Percentiles rank a stretch among this genome's conserved stretches.
phyloP scores from a whole-genome alignment of 2,888 invertebrate species.

The Leptopilina drosophilae region DNA sequence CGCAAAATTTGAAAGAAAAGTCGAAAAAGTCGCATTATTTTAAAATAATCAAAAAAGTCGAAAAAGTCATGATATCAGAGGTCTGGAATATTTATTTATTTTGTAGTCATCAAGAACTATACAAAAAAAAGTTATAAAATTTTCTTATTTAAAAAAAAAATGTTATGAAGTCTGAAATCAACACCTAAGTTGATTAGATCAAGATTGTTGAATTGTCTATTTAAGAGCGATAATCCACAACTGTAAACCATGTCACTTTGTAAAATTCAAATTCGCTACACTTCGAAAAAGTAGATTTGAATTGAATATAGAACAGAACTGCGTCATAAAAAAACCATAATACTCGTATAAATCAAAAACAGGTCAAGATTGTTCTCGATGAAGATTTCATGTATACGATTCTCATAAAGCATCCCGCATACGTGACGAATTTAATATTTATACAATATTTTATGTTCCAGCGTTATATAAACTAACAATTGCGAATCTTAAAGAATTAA shows the following conservation, averaged over 20 bases:
- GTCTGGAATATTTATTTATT: too few relatives aligned
- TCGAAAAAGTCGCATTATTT: too few relatives aligned
- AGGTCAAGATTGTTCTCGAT: constrained; percentile 61
- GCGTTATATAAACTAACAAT: constrained; percentile 59
- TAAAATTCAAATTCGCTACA: background rate
- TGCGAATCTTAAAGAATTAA: constrained; percentile 44
- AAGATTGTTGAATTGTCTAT: background rate
- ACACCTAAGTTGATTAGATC: background rate
- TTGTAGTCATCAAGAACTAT: too few relatives aligned
- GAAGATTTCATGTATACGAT: constrained; percentile 61
- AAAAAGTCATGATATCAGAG: too few relatives aligned
- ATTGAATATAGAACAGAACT: constrained; percentile 28
- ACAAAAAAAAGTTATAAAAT: too few relatives aligned
- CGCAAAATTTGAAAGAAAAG: too few relatives aligned
- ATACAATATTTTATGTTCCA: constrained; percentile 74
- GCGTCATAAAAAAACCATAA: constrained; percentile 22
- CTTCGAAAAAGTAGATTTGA: constrained; percentile 10
- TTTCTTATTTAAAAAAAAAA: too few relatives aligned
- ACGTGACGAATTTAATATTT: constrained; percentile 69
- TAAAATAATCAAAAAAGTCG: too few relatives aligned
- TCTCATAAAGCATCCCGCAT: constrained; percentile 70
- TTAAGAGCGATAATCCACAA: background rate
- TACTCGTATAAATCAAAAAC: constrained; percentile 47
- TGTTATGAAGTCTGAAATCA: background rate
- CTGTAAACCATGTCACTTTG: background rate